Evolutionary conservation across 2,113 vertebrate species (phyloP).

Genomic region (cattle (Bos taurus)): DNA sequence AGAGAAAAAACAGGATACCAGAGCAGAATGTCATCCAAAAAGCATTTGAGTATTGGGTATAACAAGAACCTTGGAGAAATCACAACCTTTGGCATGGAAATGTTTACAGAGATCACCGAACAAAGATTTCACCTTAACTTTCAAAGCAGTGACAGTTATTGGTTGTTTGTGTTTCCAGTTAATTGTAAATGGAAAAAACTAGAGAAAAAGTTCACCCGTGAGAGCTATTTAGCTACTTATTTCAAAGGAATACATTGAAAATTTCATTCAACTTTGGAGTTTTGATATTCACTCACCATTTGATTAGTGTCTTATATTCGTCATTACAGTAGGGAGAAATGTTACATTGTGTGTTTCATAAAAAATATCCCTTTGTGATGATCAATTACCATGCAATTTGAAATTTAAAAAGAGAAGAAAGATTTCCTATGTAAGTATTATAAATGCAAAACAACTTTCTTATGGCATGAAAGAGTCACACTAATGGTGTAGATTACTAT

Average conservation of each 20-base stretch:
- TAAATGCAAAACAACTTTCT: slow-evolving; percentile 23
- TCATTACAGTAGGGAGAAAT: not conserved
- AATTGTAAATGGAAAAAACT: slow-evolving; percentile 47
- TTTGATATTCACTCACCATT: slow-evolving; percentile 30
- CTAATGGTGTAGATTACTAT: slow-evolving; percentile 31
- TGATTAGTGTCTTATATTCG: slow-evolving; percentile 12
- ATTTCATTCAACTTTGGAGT: not conserved
- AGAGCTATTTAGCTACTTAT: slow-evolving; percentile 43
- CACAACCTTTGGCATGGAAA: slow-evolving; percentile 25
- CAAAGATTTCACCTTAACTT: slow-evolving; percentile 59
- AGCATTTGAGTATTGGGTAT: not conserved
- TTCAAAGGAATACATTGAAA: not conserved
- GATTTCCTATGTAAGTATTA: slow-evolving; percentile 27
- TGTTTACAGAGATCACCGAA: slow-evolving; percentile 47
- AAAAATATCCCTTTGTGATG: slow-evolving; percentile 27
- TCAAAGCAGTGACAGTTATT: slow-evolving; percentile 8
- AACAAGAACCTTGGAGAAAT: slow-evolving; percentile 58
- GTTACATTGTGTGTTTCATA: not conserved
- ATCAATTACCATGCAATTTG: slow-evolving; percentile 29
- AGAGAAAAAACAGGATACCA: slow-evolving; percentile 13
- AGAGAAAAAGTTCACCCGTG: slow-evolving; percentile 9
- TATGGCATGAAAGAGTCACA: slow-evolving; percentile 1
- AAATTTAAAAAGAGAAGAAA: not conserved
- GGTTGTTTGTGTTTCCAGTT: slow-evolving; percentile 46
- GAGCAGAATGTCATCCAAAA: not conserved